These are phyloP conservation scores for Lindbergichthys nudifrons DNA, from an alignment of 2,797 vertebrate genomes.

Conservation along the genomic window DNA sequence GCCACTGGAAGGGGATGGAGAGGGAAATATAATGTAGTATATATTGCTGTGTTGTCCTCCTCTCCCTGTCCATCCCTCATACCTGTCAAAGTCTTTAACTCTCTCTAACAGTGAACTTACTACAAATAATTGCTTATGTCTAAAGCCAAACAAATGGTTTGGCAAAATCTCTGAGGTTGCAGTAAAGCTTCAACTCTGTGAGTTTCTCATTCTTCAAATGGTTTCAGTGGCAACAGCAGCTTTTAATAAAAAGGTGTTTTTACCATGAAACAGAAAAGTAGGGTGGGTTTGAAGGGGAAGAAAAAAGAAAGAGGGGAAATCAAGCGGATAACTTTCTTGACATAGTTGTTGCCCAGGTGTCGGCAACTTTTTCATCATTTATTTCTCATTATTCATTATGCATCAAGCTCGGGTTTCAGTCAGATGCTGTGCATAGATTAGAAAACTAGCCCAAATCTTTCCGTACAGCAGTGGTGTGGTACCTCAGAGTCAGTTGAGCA, in stretches of 20 bases:
- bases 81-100: constrained; percentile 46
- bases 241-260: constrained; percentile 42
- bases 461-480: constrained; percentile 51
- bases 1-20: constrained; percentile 46
- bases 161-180: constrained; percentile 50
- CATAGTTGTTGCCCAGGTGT: constrained; percentile 74
- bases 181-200: constrained; percentile 39
- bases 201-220: constrained; percentile 27
- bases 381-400: constrained; percentile 79
- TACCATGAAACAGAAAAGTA: constrained; percentile 36
- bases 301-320: constrained; percentile 33
- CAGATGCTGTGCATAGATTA: constrained; percentile 74
- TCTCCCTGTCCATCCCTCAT: constrained; percentile 51
- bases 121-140: constrained; percentile 49
- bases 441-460: constrained; percentile 54
- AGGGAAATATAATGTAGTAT: constrained; percentile 48
- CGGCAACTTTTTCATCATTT: constrained; percentile 74
- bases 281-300: constrained; percentile 20
- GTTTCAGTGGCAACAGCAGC: constrained; percentile 32
- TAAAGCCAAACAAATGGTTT: constrained; percentile 42
- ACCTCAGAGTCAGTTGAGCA: constrained; percentile 61
- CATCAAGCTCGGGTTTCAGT: constrained; percentile 66
- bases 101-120: constrained; percentile 40
- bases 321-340: constrained; percentile 63
- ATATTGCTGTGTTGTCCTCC: constrained; percentile 37